phyloP scores from a whole-genome alignment of 2,888 invertebrate genomes.

The Perdita meconis region DNA sequence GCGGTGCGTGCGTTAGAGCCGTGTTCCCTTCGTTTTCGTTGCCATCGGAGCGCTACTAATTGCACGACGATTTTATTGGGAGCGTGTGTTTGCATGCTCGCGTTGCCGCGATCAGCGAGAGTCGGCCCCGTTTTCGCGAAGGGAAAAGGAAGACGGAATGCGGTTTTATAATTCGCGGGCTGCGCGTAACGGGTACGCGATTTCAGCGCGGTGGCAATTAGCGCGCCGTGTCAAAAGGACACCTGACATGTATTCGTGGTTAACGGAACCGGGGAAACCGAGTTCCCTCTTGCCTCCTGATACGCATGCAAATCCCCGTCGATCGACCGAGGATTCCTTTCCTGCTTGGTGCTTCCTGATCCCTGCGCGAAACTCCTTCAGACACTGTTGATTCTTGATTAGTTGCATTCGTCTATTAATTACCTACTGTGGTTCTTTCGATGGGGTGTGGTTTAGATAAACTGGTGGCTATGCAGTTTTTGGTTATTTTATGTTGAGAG shows the following conservation, averaged over 20 bases:
- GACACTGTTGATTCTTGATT: no score
- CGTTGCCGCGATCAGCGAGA: conserved; percentile 22
- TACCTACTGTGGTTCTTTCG: no score
- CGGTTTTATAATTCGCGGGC: conserved; percentile 35
- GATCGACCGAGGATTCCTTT: conserved; percentile 17
- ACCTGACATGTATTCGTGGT: conserved; percentile 64
- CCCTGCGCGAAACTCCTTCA: not conserved
- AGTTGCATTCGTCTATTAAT: no score
- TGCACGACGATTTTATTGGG: conserved; percentile 7
- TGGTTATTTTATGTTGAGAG: no score
- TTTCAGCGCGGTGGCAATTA: conserved; percentile 67
- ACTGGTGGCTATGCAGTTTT: no score
- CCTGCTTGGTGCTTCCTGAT: no score
- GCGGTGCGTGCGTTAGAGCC: not conserved
- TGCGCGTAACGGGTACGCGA: conserved; percentile 62
- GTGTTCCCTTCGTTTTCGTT: not conserved
- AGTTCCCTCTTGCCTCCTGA: conserved; percentile 52
- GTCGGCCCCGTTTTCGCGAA: conserved; percentile 24
- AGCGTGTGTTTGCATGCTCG: not conserved
- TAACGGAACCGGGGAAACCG: conserved; percentile 68
- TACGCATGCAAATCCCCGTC: conserved; percentile 58
- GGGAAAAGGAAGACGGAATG: conserved; percentile 19
- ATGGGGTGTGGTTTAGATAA: no score
- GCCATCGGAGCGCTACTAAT: conserved; percentile 10
- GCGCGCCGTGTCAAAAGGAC: conserved; percentile 69